A percentile compares a stretch with the other conserved stretches of the same genome.
Conservation (phyloP, 2,113 vertebrate genomes). For the Eublepharis macularius region DNA sequence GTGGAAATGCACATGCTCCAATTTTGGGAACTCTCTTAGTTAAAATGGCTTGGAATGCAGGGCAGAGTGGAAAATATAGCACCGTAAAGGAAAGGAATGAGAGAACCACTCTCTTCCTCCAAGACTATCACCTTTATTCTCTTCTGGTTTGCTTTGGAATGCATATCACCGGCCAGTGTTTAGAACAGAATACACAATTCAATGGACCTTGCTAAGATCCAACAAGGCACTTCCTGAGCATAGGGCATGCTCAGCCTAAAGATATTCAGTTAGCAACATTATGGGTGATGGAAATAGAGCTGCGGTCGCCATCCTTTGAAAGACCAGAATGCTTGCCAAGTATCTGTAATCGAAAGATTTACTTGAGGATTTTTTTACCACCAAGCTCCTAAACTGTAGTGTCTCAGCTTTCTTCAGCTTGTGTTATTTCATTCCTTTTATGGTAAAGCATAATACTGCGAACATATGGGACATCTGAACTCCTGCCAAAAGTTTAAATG, state of each 20-base stretch:
- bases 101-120: too few species aligned
- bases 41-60: too few species aligned
- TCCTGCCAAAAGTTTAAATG: conserved; percentile 80
- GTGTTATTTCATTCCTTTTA: conserved; percentile 74
- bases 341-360: conserved; percentile 67
- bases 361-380: conserved; percentile 70
- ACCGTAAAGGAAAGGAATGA: too few species aligned
- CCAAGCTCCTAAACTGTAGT: conserved; percentile 74
- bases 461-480: conserved; percentile 80
- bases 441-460: conserved; percentile 77
- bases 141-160: too few species aligned
- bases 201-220: neutral
- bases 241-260: conserved; percentile 47
- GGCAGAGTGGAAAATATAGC: too few species aligned
- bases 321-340: conserved; percentile 64
- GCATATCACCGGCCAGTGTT: too few species aligned
- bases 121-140: too few species aligned
- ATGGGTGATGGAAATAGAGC: conserved; percentile 45
- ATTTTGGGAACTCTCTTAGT: too few species aligned
- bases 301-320: conserved; percentile 69
- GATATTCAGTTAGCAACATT: conserved; percentile 15
- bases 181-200: too few species aligned
- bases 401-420: conserved; percentile 74
- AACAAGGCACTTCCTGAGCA: neutral
- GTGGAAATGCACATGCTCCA: too few species aligned